Evolutionary conservation across 2,888 invertebrate genomes (phyloP), one percentile per base, ranked within the genome.

Genomic region (Tipula lateralis): DNA sequence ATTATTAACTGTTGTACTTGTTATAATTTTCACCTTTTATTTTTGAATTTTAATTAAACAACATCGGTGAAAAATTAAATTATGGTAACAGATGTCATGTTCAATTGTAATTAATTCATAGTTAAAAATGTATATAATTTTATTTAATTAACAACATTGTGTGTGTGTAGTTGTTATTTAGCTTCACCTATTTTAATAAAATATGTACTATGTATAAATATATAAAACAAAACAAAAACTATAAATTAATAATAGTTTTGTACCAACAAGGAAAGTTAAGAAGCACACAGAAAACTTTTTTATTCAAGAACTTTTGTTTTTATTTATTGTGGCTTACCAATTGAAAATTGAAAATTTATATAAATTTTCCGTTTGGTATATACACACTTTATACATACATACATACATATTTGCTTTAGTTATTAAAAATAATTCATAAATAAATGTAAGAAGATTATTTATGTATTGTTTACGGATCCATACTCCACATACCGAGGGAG

Each of bases 31-130:
- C 44, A 44, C 44, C 44, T n/a, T 2, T 13, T 44, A 44, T 36
- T 36, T 36, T 36, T 36, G 9, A 36, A 44, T 44, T 44, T 13
- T 13, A 44, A 44, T 44, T 44, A 6, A 44, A 44, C 2, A 44
- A 44, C 44, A 44, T 44, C n/a, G 44, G n/a, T 44, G 44, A 44
- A n/a, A 44, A n/a, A 44, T 44, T 44, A 44, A 44, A 44, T 44
- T n/a, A 80, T 29, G 80, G 29, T 80, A 80, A 80, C 29, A 80
- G 80, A 29, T 80, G 24, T 80, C 80, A 80, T 80, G 80, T 80
- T 80, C 24, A 80, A 80, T 80, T 80, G 80, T 80, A 80, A 80
- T 80, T 80, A 80, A 80, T 80, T 80, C 29, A 80, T 80, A 80
- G 29, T 80, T 80, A 80, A 80, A 29, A 80, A 80, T 80, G 2